Percentiles rank a stretch among this genome's conserved stretches.
Evolutionary conservation across 2,113 vertebrate species (phyloP).

Genomic region (Platichthys flesus): DNA sequence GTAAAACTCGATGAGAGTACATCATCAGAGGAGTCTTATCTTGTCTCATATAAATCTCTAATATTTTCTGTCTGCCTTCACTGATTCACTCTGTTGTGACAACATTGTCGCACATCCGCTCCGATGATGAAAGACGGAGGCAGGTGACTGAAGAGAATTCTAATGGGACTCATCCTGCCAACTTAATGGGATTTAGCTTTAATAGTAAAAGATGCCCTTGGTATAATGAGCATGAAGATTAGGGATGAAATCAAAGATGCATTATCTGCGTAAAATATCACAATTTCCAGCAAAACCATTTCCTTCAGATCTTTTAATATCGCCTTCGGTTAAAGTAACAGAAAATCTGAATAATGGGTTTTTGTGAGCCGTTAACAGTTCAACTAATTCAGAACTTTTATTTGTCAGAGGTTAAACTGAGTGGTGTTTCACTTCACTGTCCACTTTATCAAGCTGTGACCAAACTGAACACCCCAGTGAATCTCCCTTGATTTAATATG

Average conservation of each 20-base stretch:
- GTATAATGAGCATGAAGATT: slow-evolving; percentile 1
- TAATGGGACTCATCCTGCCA: neutral
- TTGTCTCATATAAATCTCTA: neutral
- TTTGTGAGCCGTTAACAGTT: too few species aligned
- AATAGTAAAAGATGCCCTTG: slow-evolving; percentile 1
- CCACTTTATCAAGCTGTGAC: too few species aligned
- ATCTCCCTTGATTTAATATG: too few species aligned
- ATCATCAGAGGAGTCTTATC: neutral
- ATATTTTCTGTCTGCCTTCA: neutral
- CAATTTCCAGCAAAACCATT: neutral
- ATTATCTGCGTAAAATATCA: slow-evolving; percentile 4
- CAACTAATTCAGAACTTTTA: too few species aligned
- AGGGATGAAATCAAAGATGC: neutral
- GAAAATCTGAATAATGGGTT: too few species aligned
- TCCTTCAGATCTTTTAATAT: neutral
- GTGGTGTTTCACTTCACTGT: too few species aligned
- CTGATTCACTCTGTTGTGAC: neutral
- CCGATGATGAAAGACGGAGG: neutral
- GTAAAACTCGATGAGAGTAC: slow-evolving; percentile 6
- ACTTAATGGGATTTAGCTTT: neutral
- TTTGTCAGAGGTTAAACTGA: too few species aligned
- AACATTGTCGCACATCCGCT: slow-evolving; percentile 18
- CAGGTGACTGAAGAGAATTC: neutral
- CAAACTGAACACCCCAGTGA: too few species aligned
- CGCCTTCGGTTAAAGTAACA: neutral